Base-by-base conservation (phyloP, 1,140 invertebrate species). In the Drosophila trapezifrons region DNA sequence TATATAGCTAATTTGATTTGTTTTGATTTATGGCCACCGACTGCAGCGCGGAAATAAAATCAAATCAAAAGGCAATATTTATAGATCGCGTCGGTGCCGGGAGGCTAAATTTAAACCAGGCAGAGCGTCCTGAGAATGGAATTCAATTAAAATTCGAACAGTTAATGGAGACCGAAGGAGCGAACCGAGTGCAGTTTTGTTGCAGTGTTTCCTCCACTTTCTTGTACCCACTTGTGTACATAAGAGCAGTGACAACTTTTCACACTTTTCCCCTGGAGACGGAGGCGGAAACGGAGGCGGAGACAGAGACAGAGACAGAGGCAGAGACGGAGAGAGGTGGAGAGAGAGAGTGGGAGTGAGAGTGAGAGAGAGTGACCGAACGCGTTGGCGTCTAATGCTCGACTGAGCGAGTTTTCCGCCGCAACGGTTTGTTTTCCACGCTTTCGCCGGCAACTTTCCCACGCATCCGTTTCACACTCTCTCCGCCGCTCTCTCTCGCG, bases 321-420 rank as follows among this genome's bases (percentile, higher is more conserved):
- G 22, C 13, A 20, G 57, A 52, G 51, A 40, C 15, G 17, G 40
- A 18, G 29, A 29, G 25, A 46, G 9, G 38, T 6, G 32, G 43
- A 18, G 13, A 17, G 13, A 17, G 22, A 54, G 45, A n/a, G 40
- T 38, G 51, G 12, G 46, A 47, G 20, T 9, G 65, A 9, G 57
- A 25, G 58, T 17, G 65, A 17, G 59, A 64, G 77, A 59, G 58
- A 74, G 76, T 45, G 62, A 69, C 81, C 79, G 79, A 83, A 83
- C 83, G 83, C 83, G 63, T 79, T 86, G 83, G 63, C 83, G 83
- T 86, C 83, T 79, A 87, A 79, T 83, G 78, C 86, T 77, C 84
- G 76, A 86, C 83, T 86, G 73, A 86, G 70, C 71, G 83, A 87
- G 76, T 86, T 84, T 58, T 87, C 79, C 83, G 69, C 42, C 57